Conservation (phyloP, 53 echinoderm and acorn worm genomes). For the Arbacia lixula region DNA sequence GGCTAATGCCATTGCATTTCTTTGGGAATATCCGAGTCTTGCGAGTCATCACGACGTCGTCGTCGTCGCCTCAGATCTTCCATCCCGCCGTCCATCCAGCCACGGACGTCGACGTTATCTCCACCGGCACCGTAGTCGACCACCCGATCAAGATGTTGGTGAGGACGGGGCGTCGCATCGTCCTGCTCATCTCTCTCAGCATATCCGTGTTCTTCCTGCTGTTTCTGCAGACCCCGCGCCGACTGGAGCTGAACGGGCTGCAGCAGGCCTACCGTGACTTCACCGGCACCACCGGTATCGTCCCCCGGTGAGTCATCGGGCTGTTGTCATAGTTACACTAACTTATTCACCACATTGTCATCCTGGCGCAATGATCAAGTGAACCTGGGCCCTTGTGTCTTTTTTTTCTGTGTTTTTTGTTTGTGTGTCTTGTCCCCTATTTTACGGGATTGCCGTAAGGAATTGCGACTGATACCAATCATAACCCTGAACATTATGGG, state of each 20-base stretch:
- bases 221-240: constrained; percentile 30
- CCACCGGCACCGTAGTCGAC: not conserved
- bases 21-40: no score
- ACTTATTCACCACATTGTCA: no score
- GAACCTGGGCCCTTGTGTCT: no score
- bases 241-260: not conserved
- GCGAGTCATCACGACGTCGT: no score
- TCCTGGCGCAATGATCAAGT: no score
- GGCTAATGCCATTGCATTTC: no score
- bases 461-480: no score
- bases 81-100: not conserved
- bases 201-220: constrained; percentile 36
- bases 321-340: no score
- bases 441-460: no score
- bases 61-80: constrained; percentile 2
- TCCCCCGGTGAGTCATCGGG: constrained; percentile 4
- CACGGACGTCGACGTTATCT: constrained; percentile 8
- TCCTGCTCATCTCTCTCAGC: constrained; percentile 29
- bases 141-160: constrained; percentile 36
- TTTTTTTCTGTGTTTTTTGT: no score
- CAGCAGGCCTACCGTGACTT: constrained; percentile 52
- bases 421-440: no score
- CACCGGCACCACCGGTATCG: constrained; percentile 32
- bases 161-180: constrained; percentile 34
- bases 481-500: no score